A percentile compares a stretch with the other conserved stretches of the same genome.
These are phyloP conservation scores for Pediacus dermestoides DNA, from an alignment of 2,888 invertebrate genomes.

Conservation along the genomic window DNA sequence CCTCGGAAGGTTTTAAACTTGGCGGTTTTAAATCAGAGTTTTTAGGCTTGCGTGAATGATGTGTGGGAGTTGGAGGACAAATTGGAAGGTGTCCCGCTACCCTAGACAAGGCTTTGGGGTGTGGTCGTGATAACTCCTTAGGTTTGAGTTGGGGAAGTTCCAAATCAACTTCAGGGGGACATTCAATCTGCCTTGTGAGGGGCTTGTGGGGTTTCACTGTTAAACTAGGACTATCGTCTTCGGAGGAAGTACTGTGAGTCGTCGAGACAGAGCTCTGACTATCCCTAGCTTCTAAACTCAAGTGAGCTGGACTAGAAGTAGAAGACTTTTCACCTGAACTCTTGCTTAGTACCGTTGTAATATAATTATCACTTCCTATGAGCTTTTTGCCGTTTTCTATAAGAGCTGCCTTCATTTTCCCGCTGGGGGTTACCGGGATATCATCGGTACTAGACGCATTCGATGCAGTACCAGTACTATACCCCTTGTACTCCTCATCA, in stretches of 20 bases:
- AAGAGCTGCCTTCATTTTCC: constrained; percentile 50
- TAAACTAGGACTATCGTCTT: constrained; percentile 8
- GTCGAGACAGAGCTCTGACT: constrained; percentile 45
- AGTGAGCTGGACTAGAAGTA: constrained; percentile 41
- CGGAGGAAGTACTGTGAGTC: constrained; percentile 31
- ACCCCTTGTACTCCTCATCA: constrained; percentile 59
- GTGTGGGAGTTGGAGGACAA: constrained; percentile 85
- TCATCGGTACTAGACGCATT: constrained; percentile 30
- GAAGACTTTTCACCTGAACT: constrained; percentile 40
- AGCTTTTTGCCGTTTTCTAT: constrained; percentile 57
- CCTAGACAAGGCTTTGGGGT: constrained; percentile 61
- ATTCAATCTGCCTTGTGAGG: constrained; percentile 55
- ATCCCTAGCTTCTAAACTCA: constrained; percentile 41
- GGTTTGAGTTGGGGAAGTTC: constrained; percentile 26
- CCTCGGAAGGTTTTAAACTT: constrained; percentile 49
- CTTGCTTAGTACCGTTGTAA: constrained; percentile 61
- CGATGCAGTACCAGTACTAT: constrained; percentile 26
- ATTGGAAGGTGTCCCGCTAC: constrained; percentile 58
- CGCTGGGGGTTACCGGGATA: constrained; percentile 23
- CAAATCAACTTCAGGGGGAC: constrained; percentile 21
- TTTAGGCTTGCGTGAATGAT: constrained; percentile 70
- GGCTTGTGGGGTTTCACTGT: constrained; percentile 65
- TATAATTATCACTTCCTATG: constrained; percentile 71
- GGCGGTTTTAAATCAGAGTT: constrained; percentile 51
- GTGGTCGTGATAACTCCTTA: constrained; percentile 52